Conservation (phyloP, 2,888 invertebrate species). For the Drosophila villosipedis region DNA sequence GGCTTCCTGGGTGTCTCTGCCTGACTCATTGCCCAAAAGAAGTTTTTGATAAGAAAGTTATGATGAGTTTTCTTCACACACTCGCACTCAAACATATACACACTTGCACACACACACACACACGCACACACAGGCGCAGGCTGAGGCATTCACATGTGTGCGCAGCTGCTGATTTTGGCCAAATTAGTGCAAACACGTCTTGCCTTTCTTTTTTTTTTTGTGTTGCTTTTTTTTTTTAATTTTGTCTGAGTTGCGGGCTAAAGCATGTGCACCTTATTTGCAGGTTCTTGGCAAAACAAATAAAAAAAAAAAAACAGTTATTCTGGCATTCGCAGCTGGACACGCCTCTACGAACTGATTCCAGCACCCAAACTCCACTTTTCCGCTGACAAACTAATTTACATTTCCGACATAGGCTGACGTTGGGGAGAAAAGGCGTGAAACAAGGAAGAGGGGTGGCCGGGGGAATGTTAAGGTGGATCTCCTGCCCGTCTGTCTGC, state of each 20-base stretch:
- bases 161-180: constrained; percentile 80
- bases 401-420: constrained; percentile 56
- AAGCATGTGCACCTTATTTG: constrained; percentile 80
- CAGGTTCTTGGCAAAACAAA: constrained; percentile 47
- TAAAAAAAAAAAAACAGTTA: constrained; percentile 26
- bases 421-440: neutral
- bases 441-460: neutral
- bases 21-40: constrained; percentile 60
- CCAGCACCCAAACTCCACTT: neutral
- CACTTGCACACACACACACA: constrained; percentile 4
- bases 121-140: constrained; percentile 22
- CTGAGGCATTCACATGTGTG: constrained; percentile 53
- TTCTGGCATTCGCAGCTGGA: constrained; percentile 36
- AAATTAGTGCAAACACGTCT: constrained; percentile 80
- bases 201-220: constrained; percentile 48
- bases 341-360: constrained; percentile 27
- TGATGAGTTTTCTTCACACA: constrained; percentile 75
- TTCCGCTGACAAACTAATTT: constrained; percentile 59
- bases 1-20: constrained; percentile 52
- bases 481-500: constrained; percentile 64
- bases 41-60: constrained; percentile 81
- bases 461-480: constrained; percentile 2
- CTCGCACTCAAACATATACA: constrained; percentile 40
- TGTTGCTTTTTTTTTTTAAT: neutral
- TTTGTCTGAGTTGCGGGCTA: constrained; percentile 37